Percentiles rank a stretch among this genome's conserved stretches.
Conservation (phyloP, 2,113 vertebrate species). For the Otus sunia region DNA sequence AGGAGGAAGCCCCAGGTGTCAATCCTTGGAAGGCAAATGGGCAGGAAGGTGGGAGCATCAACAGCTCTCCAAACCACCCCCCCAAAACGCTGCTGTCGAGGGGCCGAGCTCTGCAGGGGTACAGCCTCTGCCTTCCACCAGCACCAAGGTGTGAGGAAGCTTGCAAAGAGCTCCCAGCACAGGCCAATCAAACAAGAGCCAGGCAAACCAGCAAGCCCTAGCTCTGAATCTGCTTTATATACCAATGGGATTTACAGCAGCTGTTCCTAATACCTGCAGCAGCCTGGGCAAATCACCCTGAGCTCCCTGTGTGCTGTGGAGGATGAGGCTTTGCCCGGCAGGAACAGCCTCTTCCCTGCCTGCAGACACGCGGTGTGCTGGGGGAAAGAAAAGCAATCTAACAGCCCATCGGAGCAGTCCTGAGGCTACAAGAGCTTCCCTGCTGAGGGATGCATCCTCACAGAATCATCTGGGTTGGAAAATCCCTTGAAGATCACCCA, state of each 20-base stretch:
- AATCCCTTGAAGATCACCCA: too few species aligned
- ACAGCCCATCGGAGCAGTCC: accelerated
- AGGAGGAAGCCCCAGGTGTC: not conserved
- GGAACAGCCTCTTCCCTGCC: not conserved
- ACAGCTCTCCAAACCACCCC: not conserved
- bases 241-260: not conserved
- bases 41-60: not conserved
- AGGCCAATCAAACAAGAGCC: accelerated
- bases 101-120: not conserved
- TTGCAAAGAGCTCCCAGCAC: not conserved
- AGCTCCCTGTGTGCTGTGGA: not conserved
- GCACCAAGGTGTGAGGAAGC: not conserved
- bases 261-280: not conserved
- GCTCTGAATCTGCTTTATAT: too few species aligned
- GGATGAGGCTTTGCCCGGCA: not conserved
- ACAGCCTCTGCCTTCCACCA: not conserved
- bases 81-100: accelerated
- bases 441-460: accelerated
- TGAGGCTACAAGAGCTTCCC: not conserved
- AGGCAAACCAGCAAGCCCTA: not conserved
- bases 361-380: accelerated
- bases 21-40: accelerated
- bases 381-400: not conserved
- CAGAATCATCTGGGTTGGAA: too few species aligned
- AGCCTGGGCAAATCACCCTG: not conserved